Base-by-base conservation (phyloP, 2,888 invertebrate genomes). In the Temnothorax rugatulus region DNA sequence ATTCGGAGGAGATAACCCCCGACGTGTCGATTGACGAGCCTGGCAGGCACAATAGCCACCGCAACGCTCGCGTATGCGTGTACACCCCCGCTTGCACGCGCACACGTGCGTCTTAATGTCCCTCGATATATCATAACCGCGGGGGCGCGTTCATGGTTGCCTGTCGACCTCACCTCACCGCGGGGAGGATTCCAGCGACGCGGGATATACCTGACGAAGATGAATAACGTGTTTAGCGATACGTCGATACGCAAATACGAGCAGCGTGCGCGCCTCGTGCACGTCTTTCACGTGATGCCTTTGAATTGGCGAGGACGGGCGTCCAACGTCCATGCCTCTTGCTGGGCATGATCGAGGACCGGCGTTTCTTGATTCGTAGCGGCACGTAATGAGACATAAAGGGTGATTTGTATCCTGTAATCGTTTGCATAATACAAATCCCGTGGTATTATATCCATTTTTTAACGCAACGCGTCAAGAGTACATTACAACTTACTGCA, bases 171-270 rank as follows among this genome's bases (percentile, higher is more conserved):
- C 79, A 41, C 71, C 73, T 83, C 87, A 71, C 87, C 63, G 87
- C 82, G 86, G 86, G 89, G 87, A 85, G 75, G 66, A 83, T 63
- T 66, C 84, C 85, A 82, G 84, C 88, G 84, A 83, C 86, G 85
- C 81, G 84, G 88, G 86, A 85, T 86, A 86, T 82, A 88, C 81
- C 86, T 92, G 92, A 92, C 91, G 92, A 92, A 89, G 93, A 92
- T 92, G 90, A 92, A 92, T 92, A 92, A 91, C 91, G 88, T 89
- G 85, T 90, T 86, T 86, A 82, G 87, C 82, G 87, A 86, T 84
- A 88, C 88, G 87, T 90, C 90, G 90, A 90, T 91, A 89, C 86
- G 83, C 86, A 84, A 85, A 86, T 90, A 86, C 83, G 77, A 29
- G 64, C 66, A 50, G 34, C n/a, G 52, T 21, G 64, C 52, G 25